A percentile compares a stretch with the other conserved stretches of the same genome.
Evolutionary conservation across 2,113 vertebrate genomes (phyloP).

Genomic region (Rattus norvegicus): DNA sequence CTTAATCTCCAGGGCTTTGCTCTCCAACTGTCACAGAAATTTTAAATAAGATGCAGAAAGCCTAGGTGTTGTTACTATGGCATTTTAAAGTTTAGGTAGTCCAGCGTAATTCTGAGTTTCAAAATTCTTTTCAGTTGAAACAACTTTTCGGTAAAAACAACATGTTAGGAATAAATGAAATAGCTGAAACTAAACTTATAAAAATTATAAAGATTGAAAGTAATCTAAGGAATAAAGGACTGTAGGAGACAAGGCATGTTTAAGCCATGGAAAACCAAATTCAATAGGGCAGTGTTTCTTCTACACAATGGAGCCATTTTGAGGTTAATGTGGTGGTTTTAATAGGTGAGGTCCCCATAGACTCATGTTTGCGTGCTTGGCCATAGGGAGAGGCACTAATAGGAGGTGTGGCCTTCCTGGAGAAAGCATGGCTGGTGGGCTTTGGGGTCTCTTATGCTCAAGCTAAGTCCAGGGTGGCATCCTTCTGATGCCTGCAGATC

Average conservation of each 20-base stretch:
- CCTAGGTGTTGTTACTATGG: slow-evolving; percentile 3
- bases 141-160: not conserved
- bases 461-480: not conserved
- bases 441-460: not conserved
- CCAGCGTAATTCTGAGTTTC: slow-evolving; percentile 28
- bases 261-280: slow-evolving; percentile 14
- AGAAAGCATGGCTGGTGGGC: not conserved
- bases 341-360: not conserved
- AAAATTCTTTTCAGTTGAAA: slow-evolving; percentile 47
- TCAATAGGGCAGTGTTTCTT: slow-evolving; percentile 12
- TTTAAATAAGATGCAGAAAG: slow-evolving; percentile 32
- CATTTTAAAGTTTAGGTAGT: slow-evolving; percentile 24
- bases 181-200: not conserved
- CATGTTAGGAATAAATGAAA: not conserved
- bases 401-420: not conserved
- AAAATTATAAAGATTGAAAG: not conserved
- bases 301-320: not conserved
- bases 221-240: not conserved
- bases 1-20: slow-evolving; percentile 58
- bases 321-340: not conserved
- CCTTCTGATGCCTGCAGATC: not conserved
- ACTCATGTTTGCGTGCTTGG: not conserved
- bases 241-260: not conserved
- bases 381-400: not conserved
- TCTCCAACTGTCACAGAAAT: slow-evolving; percentile 82